Evolutionary conservation across 2,113 vertebrate species (phyloP).

Genomic region (Dipodomys stephensi): DNA sequence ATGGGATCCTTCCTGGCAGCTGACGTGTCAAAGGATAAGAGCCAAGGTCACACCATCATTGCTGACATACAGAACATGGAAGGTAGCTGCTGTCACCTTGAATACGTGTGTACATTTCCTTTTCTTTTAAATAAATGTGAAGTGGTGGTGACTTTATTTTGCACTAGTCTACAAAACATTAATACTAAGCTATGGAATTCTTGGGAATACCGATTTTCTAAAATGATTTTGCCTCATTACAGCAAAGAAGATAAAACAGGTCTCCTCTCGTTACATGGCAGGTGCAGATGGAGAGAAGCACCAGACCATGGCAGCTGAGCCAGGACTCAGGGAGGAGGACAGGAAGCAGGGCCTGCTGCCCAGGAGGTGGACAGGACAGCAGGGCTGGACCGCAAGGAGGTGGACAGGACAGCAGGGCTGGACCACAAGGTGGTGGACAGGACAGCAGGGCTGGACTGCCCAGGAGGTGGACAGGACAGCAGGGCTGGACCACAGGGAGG

Average conservation of each 20-base stretch:
- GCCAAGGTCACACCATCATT: slow-evolving; percentile 67
- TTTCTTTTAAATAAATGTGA: slow-evolving; percentile 24
- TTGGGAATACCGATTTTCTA: slow-evolving; percentile 57
- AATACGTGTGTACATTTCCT: slow-evolving; percentile 71
- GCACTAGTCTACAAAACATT: slow-evolving; percentile 55
- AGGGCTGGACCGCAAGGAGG: no score
- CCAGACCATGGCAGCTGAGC: background rate
- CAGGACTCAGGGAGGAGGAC: no score
- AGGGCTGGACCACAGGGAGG: no score
- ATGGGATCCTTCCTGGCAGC: no score
- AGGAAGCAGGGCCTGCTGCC: no score
- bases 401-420: no score
- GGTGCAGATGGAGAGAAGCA: slow-evolving; percentile 9
- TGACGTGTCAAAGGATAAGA: no score
- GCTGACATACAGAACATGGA: slow-evolving; percentile 60
- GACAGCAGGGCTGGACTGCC: no score
- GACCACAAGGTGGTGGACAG: no score
- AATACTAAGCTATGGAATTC: slow-evolving; percentile 60
- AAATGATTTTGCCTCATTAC: slow-evolving; percentile 59
- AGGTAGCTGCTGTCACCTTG: slow-evolving; percentile 71
- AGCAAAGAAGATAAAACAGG: background rate
- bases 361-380: no score
- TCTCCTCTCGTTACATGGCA: background rate
- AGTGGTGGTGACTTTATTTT: slow-evolving; percentile 64
- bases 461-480: no score